These are phyloP conservation scores for Hyles euphorbiae DNA, from an alignment of 1,140 invertebrate species.

Conservation along the genomic window DNA sequence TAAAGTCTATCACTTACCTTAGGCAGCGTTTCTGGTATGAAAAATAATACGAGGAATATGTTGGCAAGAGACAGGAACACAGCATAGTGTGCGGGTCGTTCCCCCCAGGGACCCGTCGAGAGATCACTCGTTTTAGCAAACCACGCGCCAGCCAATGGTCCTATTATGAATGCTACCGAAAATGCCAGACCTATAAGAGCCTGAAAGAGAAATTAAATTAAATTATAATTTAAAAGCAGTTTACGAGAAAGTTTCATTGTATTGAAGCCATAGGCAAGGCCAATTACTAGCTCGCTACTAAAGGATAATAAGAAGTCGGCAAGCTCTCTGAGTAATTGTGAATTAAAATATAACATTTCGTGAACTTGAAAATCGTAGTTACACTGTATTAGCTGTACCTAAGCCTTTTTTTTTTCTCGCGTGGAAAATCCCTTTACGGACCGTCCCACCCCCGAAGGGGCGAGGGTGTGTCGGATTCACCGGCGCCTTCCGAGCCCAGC, in stretches of 20 bases:
- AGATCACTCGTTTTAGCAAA: constrained; percentile 82
- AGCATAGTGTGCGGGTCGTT: constrained; percentile 91
- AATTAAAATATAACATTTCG: too few species aligned
- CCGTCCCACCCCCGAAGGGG: too few species aligned
- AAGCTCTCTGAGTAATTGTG: too few species aligned
- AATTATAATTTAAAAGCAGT: neutral
- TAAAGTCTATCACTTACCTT: constrained; percentile 69
- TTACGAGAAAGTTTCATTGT: neutral
- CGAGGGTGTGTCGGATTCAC: too few species aligned
- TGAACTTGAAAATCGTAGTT: too few species aligned
- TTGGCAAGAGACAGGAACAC: constrained; percentile 86
- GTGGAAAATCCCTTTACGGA: too few species aligned
- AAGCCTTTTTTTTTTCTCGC: too few species aligned
- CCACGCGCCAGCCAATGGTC: constrained; percentile 94
- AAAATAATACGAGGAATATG: constrained; percentile 85
- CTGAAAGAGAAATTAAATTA: constrained; percentile 75
- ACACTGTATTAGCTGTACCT: too few species aligned
- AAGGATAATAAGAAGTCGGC: too few species aligned
- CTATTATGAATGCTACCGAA: constrained; percentile 97
- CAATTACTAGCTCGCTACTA: too few species aligned
- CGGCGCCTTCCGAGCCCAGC: too few species aligned
- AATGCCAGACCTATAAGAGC: constrained; percentile 98
- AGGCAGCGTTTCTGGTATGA: constrained; percentile 91
- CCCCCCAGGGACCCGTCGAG: constrained; percentile 80
- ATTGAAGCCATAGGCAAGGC: too few species aligned